Percentiles rank a stretch among this genome's conserved stretches.
Evolutionary conservation across 2,888 invertebrate genomes (phyloP).

Genomic region (Octodonta nipae): DNA sequence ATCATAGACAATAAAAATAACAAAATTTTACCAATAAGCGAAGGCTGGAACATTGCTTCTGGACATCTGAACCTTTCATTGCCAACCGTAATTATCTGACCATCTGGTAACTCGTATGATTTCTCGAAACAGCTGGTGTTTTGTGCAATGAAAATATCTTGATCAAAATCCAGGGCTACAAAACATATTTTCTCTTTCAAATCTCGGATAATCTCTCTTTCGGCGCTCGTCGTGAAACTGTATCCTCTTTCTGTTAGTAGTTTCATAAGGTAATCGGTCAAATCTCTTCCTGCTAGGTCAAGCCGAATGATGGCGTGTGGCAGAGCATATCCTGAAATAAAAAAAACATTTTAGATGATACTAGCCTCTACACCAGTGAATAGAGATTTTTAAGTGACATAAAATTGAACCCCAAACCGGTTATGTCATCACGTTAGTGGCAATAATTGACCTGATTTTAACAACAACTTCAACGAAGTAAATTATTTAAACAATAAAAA

Average conservation of each 20-base stretch:
- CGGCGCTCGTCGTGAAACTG: slow-evolving; percentile 34
- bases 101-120: slow-evolving; percentile 37
- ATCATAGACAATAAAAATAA: too few relatives aligned
- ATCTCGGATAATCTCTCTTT: slow-evolving; percentile 34
- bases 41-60: slow-evolving; percentile 51
- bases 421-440: too few relatives aligned
- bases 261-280: slow-evolving; percentile 36
- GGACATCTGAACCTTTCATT: slow-evolving; percentile 51
- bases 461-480: too few relatives aligned
- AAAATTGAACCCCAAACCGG: too few relatives aligned
- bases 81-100: slow-evolving; percentile 45
- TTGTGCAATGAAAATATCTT: slow-evolving; percentile 42
- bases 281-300: slow-evolving; percentile 33
- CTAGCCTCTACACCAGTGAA: too few relatives aligned
- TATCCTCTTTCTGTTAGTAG: slow-evolving; percentile 34
- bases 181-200: slow-evolving; percentile 61
- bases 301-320: slow-evolving; percentile 35
- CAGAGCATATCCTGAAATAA: slow-evolving; percentile 30
- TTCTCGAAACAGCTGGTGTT: slow-evolving; percentile 55
- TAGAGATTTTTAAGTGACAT: too few relatives aligned
- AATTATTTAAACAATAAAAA: too few relatives aligned
- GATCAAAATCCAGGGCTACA: slow-evolving; percentile 51
- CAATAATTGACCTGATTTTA: too few relatives aligned
- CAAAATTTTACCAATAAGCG: slow-evolving; percentile 26
- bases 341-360: slow-evolving; percentile 2